Evolutionary conservation across 2,113 vertebrate genomes (phyloP), one percentile per base, ranked within the genome.

Genomic region (Trichechus manatus): DNA sequence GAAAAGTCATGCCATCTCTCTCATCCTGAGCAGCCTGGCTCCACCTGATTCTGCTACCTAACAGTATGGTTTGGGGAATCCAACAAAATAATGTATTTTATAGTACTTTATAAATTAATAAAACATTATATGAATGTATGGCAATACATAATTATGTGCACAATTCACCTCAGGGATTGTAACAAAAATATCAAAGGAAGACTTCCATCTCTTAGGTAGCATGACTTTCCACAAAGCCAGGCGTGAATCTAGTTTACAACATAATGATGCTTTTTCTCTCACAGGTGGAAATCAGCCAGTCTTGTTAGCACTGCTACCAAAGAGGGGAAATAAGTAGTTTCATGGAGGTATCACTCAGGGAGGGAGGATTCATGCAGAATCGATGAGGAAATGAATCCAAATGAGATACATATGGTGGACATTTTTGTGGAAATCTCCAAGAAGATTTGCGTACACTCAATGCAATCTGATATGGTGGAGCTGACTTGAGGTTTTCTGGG

Each of bases 161-260:
- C 3, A 84, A 39, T 27, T 89, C 56, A 25, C 29, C 36, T 56
- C 91, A 85, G n/a, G 22, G 79, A 92, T 33, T 42, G 50, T 56
- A 89, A 59, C 27, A 92, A 56, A 89, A 86, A 50, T 68, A 25
- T 92, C 47, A 68, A 90, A 92, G 53, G 23, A 93, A 91, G 27
- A 59, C 72, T 8, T 29, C 53, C 4, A 25, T 63, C 77, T 93
- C 70, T 81, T 70, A 94, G 84, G 13, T 39, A 44, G 5, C 23
- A 56, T 68, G 33, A 59, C 63, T 89, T 91, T 72, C 83, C 82
- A 82, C 9, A 59, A 59, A 22, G 42, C 78, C 56, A 44, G 9
- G 6, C 87, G 53, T 11, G 84, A 90, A 68, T 72, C 9, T 50
- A 86, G 27, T 70, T 90, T 81, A 39, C 7, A 63, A 7, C 36